Percentiles rank a stretch among this genome's conserved stretches.
phyloP scores from a whole-genome alignment of 2,797 vertebrate genomes.

The Sebastes ruberrimus region DNA sequence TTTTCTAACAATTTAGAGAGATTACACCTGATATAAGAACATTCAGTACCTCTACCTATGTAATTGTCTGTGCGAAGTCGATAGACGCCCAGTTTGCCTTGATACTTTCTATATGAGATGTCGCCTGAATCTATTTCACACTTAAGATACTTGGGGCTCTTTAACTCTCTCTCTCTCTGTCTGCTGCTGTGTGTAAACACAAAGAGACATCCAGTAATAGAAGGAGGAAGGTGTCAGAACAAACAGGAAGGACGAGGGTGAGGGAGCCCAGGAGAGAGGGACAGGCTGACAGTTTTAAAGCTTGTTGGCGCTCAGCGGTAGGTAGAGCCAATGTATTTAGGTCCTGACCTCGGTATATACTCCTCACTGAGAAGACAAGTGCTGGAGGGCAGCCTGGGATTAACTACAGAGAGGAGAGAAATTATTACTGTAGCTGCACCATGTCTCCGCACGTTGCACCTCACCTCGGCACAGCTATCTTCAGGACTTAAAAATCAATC shows the following conservation, averaged over 20 bases:
- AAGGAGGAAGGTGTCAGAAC: slow-evolving; percentile 33
- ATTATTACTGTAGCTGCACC: slow-evolving; percentile 54
- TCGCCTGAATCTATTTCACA: background rate
- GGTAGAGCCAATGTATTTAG: slow-evolving; percentile 63
- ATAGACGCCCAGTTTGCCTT: background rate
- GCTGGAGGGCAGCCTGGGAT: slow-evolving; percentile 61
- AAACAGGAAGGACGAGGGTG: slow-evolving; percentile 7
- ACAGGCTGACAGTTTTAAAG: slow-evolving; percentile 65
- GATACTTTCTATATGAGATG: background rate
- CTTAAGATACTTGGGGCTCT: background rate
- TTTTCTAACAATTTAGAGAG: background rate
- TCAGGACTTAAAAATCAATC: slow-evolving; percentile 40
- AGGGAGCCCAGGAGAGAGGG: slow-evolving; percentile 21
- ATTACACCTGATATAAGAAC: background rate
- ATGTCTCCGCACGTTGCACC: slow-evolving; percentile 1
- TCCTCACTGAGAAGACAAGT: slow-evolving; percentile 64
- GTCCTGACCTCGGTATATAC: slow-evolving; percentile 67
- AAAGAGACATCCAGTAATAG: slow-evolving; percentile 24
- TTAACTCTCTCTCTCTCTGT: background rate
- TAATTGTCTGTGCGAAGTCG: background rate
- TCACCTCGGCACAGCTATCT: slow-evolving; percentile 3
- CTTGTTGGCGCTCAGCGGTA: slow-evolving; percentile 66
- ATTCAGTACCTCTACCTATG: background rate
- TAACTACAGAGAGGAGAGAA: slow-evolving; percentile 51
- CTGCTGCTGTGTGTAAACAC: slow-evolving; percentile 21